A percentile compares a stretch with the other conserved stretches of the same genome.
Evolutionary conservation across 2,888 invertebrate genomes (phyloP).

Genomic region (Mystacides longicornis): DNA sequence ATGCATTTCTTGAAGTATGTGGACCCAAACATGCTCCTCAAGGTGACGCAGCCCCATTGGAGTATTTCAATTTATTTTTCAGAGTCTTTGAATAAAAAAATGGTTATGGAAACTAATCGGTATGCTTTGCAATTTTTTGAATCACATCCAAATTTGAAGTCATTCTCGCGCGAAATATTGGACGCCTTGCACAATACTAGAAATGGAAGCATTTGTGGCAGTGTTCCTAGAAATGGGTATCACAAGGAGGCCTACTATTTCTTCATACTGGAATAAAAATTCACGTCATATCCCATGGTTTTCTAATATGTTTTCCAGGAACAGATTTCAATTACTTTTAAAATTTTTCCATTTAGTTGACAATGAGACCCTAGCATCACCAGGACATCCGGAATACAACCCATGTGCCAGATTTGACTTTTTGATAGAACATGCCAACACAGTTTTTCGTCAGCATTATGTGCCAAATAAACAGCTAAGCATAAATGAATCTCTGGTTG

Average conservation of each 20-base stretch:
- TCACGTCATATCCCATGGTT: slow-evolving; percentile 6
- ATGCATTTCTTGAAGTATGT: neutral
- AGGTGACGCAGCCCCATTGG: neutral
- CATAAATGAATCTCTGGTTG: slow-evolving; percentile 29
- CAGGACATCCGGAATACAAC: slow-evolving; percentile 26
- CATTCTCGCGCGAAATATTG: slow-evolving; percentile 5
- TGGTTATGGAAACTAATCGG: neutral
- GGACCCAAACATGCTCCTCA: neutral
- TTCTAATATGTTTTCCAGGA: slow-evolving; percentile 26
- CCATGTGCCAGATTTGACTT: slow-evolving; percentile 21
- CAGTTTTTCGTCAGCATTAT: slow-evolving; percentile 27
- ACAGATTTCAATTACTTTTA: slow-evolving; percentile 25
- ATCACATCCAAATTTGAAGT: neutral
- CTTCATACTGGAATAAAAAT: slow-evolving; percentile 3
- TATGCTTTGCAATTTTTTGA: neutral
- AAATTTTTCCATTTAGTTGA: slow-evolving; percentile 18
- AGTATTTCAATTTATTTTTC: slow-evolving; percentile 1
- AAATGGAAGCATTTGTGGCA: slow-evolving; percentile 17
- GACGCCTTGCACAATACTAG: neutral
- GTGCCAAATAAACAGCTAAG: slow-evolving; percentile 26
- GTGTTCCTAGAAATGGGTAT: slow-evolving; percentile 6
- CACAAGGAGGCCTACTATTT: slow-evolving; percentile 4
- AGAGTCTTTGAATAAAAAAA: neutral
- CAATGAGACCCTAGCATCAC: slow-evolving; percentile 19
- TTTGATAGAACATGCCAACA: slow-evolving; percentile 28